Evolutionary conservation across 2,888 invertebrate genomes (phyloP), one percentile per base, ranked within the genome.

Genomic region (Folsomia candida): DNA sequence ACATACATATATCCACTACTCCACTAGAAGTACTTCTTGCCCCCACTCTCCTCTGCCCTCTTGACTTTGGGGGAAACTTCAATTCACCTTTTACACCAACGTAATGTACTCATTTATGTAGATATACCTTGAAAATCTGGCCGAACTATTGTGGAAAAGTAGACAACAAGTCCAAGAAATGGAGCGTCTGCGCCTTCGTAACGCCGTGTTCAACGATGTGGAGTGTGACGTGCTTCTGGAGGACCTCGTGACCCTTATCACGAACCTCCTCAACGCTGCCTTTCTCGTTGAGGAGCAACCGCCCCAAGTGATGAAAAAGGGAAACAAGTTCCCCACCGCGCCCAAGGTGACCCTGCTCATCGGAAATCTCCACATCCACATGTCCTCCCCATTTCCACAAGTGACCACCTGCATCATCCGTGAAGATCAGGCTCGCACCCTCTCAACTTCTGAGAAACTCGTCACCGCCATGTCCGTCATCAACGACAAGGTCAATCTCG

Each of bases 201-300:
- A 61, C 28, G 26, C 61, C 27, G 29, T 28, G 2, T 28, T 61
- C n/a, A 28, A 28, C 3, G 29, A 54, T 54, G 37, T 14, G 14
- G 24, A 25, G 18, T 11, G 59, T 4, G 29, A 27, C 29, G 3
- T 2, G 14, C 29, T 61, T 9, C 18, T 61, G 24, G 69, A 74
- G 11, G 68, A 73, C n/a, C 69, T 69, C 1, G 14, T 67, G 0
- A 29, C 47, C 20, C 26, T 73, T 0, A 27, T 75, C 1, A 51
- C 61, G n/a, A 57, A 69, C 6, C 67, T 75, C 18, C 60, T 75
- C 20, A 72, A 71, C 27, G 61, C 47, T 14, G 60, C 69, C 2
- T 61, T 76, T 6, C 62, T 76, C n/a, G 69, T 76, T n/a, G 76
- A 74, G 14, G 70, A 74, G 2, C 76, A 76, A 51, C 76, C 76